A percentile compares a stretch with the other conserved stretches of the same genome.
phyloP scores from a whole-genome alignment of 2,113 vertebrate genomes.

The Pimephales promelas region DNA sequence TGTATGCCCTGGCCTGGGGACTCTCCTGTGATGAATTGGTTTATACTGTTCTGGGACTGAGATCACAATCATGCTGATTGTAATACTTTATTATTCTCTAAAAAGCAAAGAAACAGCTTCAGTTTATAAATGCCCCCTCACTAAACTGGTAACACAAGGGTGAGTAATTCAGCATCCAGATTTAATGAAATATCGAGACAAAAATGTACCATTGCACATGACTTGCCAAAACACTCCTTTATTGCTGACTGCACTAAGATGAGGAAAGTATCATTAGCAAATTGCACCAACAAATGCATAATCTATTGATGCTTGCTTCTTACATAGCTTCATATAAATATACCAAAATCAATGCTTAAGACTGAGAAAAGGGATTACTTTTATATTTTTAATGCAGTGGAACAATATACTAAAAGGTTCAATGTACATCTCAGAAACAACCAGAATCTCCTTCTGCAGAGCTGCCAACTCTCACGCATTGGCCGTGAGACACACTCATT shows the following conservation, averaged over 20 bases:
- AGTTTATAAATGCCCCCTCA: neutral
- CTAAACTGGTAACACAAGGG: neutral
- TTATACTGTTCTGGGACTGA: neutral
- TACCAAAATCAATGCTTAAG: neutral
- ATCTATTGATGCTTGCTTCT: neutral
- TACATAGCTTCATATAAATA: neutral
- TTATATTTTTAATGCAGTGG: neutral
- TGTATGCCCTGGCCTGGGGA: neutral
- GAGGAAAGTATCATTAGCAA: constrained; percentile 8
- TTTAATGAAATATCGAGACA: constrained; percentile 13
- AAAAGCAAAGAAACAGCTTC: neutral
- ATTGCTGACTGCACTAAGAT: neutral
- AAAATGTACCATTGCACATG: neutral
- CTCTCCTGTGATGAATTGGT: neutral
- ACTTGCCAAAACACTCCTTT: neutral
- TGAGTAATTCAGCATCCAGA: constrained; percentile 5
- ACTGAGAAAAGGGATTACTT: neutral
- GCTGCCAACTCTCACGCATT: no score
- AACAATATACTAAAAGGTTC: neutral
- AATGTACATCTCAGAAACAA: neutral
- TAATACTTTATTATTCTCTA: neutral
- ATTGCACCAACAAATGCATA: constrained; percentile 1
- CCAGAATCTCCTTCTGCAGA: neutral
- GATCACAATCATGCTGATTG: neutral
- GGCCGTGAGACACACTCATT: no score